Evolutionary conservation across 2,113 vertebrate genomes (phyloP).

Genomic region (Chauna torquata): DNA sequence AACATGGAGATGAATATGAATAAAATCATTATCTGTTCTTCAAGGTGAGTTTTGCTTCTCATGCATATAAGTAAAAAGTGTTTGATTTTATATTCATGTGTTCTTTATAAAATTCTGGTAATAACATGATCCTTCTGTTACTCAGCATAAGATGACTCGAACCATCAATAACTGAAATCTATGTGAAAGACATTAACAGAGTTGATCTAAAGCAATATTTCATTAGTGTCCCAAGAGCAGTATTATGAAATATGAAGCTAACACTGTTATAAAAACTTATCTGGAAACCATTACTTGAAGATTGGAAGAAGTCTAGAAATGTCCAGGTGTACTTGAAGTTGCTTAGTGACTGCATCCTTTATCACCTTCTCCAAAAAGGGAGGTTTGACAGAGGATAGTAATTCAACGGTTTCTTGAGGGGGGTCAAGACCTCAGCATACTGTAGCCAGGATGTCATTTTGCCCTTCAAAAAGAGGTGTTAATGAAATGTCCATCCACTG

Average conservation of each 20-base stretch:
- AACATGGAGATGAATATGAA: slow-evolving; percentile 54
- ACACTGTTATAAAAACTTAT: slow-evolving; percentile 23
- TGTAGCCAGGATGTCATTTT: slow-evolving; percentile 45
- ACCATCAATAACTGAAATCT: slow-evolving; percentile 38
- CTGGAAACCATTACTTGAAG: slow-evolving; percentile 52
- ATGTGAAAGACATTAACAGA: slow-evolving; percentile 35
- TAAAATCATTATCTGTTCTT: slow-evolving; percentile 46
- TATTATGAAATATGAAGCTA: slow-evolving; percentile 56
- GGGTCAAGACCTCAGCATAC: slow-evolving; percentile 29
- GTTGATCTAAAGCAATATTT: slow-evolving; percentile 40
- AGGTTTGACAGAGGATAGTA: slow-evolving; percentile 47
- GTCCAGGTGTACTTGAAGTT: slow-evolving; percentile 56
- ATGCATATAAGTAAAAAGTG: neutral
- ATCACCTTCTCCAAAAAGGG: slow-evolving; percentile 54
- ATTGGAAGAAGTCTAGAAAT: slow-evolving; percentile 39
- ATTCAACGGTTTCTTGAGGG: slow-evolving; percentile 53
- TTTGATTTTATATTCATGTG: slow-evolving; percentile 16
- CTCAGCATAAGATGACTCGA: neutral
- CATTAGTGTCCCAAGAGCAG: slow-evolving; percentile 31
- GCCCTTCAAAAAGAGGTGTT: slow-evolving; percentile 32
- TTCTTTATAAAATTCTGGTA: slow-evolving; percentile 18
- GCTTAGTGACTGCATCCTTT: slow-evolving; percentile 61
- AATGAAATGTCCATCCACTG: slow-evolving; percentile 38
- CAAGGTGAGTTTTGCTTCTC: slow-evolving; percentile 52
- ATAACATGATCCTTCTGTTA: slow-evolving; percentile 33